phyloP scores from a whole-genome alignment of 2,797 vertebrate genomes.

The Parauchenoglanis ngamensis region DNA sequence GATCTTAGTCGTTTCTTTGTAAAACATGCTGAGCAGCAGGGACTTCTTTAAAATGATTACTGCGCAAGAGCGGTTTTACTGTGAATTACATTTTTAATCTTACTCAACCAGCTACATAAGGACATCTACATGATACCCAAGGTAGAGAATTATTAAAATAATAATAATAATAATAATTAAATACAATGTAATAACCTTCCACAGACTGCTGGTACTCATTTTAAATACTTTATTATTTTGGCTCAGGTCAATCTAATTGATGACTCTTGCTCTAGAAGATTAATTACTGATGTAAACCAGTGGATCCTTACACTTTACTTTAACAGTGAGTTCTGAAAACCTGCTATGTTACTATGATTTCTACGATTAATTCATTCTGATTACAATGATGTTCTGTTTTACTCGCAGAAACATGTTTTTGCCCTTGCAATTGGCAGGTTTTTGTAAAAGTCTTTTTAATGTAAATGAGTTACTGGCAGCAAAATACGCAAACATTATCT shows the following conservation, averaged over 20 bases:
- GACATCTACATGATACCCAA: background rate
- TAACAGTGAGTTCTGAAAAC: background rate
- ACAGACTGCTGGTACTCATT: background rate
- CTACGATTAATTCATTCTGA: constrained; percentile 6
- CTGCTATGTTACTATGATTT: background rate
- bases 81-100: background rate
- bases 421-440: constrained; percentile 9
- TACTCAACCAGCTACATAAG: background rate
- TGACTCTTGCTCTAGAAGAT: background rate
- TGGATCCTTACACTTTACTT: constrained; percentile 2
- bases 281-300: constrained; percentile 7
- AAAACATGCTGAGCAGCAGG: background rate
- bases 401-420: constrained; percentile 10
- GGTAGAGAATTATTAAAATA: background rate
- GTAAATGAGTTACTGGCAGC: constrained; percentile 29
- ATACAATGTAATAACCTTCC: background rate
- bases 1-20: background rate
- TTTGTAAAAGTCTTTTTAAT: constrained; percentile 24
- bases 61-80: background rate
- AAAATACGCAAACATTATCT: constrained; percentile 31
- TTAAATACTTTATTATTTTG: constrained; percentile 7
- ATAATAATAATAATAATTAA: background rate
- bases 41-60: background rate
- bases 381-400: constrained; percentile 12
- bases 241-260: constrained; percentile 15